Evolutionary conservation across 2,888 invertebrate species (phyloP).

Genomic region (Charanyca ferruginea): DNA sequence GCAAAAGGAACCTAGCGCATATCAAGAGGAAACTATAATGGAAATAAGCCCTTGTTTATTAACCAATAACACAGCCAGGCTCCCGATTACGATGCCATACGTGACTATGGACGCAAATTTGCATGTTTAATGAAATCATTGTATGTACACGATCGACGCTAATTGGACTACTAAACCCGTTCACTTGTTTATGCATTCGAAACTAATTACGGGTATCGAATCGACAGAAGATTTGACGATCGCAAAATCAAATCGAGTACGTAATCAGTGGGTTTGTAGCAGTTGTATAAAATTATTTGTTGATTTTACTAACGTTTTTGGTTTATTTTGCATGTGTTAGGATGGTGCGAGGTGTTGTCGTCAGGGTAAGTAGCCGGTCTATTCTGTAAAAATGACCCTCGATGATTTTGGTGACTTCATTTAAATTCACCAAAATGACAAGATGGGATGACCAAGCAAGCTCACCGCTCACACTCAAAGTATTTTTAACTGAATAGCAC

Average conservation of each 20-base stretch:
- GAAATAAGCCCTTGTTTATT: constrained; percentile 62
- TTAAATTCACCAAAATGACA: too few relatives aligned
- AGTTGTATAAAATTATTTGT: constrained; percentile 1
- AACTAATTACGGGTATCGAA: constrained; percentile 76
- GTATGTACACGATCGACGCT: constrained; percentile 81
- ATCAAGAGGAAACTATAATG: constrained; percentile 25
- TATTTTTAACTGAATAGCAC: too few relatives aligned
- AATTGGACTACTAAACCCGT: constrained; percentile 83
- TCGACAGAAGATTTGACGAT: constrained; percentile 67
- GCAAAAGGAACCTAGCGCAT: neutral
- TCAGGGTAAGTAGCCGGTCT: too few relatives aligned
- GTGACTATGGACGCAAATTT: constrained; percentile 78
- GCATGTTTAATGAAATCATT: constrained; percentile 87
- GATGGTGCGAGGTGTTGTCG: too few relatives aligned
- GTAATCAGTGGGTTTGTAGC: constrained; percentile 27
- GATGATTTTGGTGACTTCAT: too few relatives aligned
- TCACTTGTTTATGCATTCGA: constrained; percentile 78
- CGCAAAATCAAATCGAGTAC: constrained; percentile 49
- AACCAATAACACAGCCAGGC: constrained; percentile 67
- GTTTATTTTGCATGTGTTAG: neutral
- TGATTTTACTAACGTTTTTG: neutral
- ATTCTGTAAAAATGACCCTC: too few relatives aligned
- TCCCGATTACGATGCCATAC: constrained; percentile 75
- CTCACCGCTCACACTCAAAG: too few relatives aligned
- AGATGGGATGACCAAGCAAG: too few relatives aligned